Evolutionary conservation across 2,797 vertebrate genomes (phyloP), one percentile per base, ranked within the genome.

Genomic region (Acropternis orthonyx): DNA sequence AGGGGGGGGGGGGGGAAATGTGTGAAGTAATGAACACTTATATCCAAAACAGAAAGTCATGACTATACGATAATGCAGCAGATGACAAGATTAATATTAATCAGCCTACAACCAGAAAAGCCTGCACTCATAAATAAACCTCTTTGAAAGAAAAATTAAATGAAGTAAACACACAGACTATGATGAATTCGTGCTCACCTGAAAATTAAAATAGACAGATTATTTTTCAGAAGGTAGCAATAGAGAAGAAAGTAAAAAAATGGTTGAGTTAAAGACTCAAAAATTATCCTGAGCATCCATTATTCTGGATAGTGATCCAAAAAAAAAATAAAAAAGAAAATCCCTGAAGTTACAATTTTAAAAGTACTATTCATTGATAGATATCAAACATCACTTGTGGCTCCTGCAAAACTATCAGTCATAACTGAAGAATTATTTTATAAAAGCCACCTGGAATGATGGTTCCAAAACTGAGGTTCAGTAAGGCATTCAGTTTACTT

Each of bases 21-120:
- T 68, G 27, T 71, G 56, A 92, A 88, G 41, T 58, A 69, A 82
- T 80, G 51, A 82, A 65, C 5, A 3, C 3, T 77, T 56, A n/a
- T 32, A 46, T 77, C 6, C 72, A 92, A 90, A 96, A 52, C 19
- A 82, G 51, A 85, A 84, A 88, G 24, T 34, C 43, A 87, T 75
- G 41, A 80, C 63, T 65, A 28, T 49, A 55, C 3, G 48, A 58
- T 77, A 91, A 91, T 24, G 12, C 23, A 83, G 34, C 41, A 87
- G 78, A 79, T 82, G 37, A 88, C 39, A 77, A 93, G 73, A 81
- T 94, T 88, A 91, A 76, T 79, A 93, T 89, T 89, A 92, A 88
- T 88, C 69, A 88, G 8, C 13, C 21, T 73, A 71, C 44, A 82
- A 58, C 28, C 55, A 77, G 34, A 93, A 59, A 30, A 89, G 19